A percentile compares a stretch with the other conserved stretches of the same genome.
Evolutionary conservation across 2,113 vertebrate species (phyloP).

Genomic region (Ornithorhynchus anatinus): DNA sequence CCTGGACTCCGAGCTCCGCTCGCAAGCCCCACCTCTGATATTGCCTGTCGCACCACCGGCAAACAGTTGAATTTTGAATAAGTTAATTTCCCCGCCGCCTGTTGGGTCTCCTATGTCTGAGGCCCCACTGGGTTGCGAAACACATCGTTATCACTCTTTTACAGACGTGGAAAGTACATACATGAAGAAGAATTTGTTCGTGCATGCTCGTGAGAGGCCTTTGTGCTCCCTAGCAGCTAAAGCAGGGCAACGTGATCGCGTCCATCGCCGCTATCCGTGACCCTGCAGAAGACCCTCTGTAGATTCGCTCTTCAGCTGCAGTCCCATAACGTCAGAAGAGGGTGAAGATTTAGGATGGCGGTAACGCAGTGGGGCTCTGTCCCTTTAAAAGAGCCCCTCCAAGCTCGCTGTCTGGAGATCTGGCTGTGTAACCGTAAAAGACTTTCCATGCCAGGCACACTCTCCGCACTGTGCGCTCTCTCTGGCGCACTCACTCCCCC

Average conservation of each 20-base stretch:
- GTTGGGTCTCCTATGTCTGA: neutral
- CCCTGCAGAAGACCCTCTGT: rapidly evolving
- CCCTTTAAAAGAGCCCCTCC: rapidly evolving
- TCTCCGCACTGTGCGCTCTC: constrained; percentile 53
- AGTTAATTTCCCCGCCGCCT: neutral
- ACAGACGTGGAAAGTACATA: neutral
- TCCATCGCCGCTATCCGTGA: neutral
- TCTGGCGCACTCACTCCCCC: constrained; percentile 59
- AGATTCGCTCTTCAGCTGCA: rapidly evolving
- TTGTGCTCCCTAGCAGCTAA: neutral
- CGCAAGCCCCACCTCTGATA: neutral
- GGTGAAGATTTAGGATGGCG: rapidly evolving
- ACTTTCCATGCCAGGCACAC: constrained; percentile 21
- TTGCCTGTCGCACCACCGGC: neutral
- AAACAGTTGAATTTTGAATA: neutral
- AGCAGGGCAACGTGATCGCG: neutral
- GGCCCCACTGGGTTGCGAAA: neutral
- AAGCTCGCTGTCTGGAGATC: rapidly evolving
- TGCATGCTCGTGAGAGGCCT: neutral
- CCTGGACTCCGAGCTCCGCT: no score
- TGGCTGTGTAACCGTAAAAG: neutral
- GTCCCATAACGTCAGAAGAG: rapidly evolving
- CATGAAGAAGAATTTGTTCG: no score
- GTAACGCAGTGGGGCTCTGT: rapidly evolving
- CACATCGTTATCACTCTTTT: neutral